phyloP scores from a whole-genome alignment of 1,140 invertebrate species.

The Danaus melanippus region DNA sequence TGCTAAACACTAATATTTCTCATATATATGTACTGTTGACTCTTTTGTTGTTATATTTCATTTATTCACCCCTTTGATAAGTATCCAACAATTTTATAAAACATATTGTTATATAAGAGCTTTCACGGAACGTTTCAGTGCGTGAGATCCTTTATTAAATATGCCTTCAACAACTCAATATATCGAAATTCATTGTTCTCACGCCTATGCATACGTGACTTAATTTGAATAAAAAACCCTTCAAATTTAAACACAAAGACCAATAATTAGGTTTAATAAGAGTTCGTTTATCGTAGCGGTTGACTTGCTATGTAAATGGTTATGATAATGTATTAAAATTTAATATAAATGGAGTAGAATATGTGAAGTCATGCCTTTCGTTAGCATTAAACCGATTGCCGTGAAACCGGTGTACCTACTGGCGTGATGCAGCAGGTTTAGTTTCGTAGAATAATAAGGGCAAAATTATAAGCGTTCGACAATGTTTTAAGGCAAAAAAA shows the following conservation, averaged over 20 bases:
- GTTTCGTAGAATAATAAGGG: slow-evolving; percentile 6
- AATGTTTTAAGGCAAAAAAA: slow-evolving; percentile 5
- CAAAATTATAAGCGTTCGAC: no score
- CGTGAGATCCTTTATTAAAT: slow-evolving; percentile 15
- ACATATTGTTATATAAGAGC: no score
- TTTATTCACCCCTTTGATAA: no score
- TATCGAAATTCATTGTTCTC: slow-evolving; percentile 44
- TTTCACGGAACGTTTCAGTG: no score
- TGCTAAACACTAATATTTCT: no score
- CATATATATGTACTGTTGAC: no score
- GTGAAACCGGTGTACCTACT: slow-evolving; percentile 36
- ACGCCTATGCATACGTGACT: slow-evolving; percentile 48
- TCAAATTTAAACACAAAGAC: slow-evolving; percentile 64
- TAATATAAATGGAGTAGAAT: slow-evolving; percentile 64
- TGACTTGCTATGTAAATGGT: slow-evolving; percentile 62
- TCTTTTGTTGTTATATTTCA: no score
- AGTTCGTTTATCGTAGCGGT: slow-evolving; percentile 41
- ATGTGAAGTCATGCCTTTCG: slow-evolving; percentile 59
- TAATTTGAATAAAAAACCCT: slow-evolving; percentile 62
- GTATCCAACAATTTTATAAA: no score
- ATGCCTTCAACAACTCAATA: slow-evolving; percentile 46
- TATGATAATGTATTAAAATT: slow-evolving; percentile 66
- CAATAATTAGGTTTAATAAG: slow-evolving; percentile 64
- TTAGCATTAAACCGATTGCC: slow-evolving; percentile 41
- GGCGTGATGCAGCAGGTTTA: slow-evolving; percentile 50